Evolutionary conservation across 2,888 invertebrate genomes (phyloP).

Genomic region (Taenaris catops): DNA sequence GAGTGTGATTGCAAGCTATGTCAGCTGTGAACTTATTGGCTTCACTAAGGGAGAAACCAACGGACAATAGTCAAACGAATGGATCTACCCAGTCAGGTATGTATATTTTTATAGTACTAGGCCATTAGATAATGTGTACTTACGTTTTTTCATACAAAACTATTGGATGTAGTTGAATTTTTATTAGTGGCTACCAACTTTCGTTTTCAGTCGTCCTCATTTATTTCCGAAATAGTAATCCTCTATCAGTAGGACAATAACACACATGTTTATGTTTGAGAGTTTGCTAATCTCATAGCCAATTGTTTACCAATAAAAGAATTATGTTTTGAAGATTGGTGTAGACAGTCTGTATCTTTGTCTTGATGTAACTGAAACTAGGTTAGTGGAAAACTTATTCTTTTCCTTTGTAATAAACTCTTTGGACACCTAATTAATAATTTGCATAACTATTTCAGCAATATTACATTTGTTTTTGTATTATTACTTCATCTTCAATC

Average conservation of each 20-base stretch:
- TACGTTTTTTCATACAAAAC: constrained; percentile 6
- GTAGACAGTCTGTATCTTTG: too few species aligned
- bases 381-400: background rate
- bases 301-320: too few species aligned
- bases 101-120: too few species aligned
- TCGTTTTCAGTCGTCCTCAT: constrained; percentile 17
- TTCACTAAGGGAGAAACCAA: constrained; percentile 72
- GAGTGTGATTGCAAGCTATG: constrained; percentile 70
- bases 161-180: constrained; percentile 8
- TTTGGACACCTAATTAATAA: too few species aligned
- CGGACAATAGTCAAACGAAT: constrained; percentile 62
- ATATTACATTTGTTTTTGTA: too few species aligned
- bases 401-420: too few species aligned
- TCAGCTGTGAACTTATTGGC: constrained; percentile 76
- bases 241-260: background rate
- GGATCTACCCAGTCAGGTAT: constrained; percentile 65
- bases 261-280: too few species aligned
- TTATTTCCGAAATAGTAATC: constrained; percentile 11
- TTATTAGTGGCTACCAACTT: constrained; percentile 12
- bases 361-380: constrained; percentile 8
- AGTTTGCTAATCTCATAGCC: too few species aligned
- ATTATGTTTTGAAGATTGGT: too few species aligned
- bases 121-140: too few species aligned
- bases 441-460: too few species aligned
- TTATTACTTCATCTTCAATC: too few species aligned